Conservation (phyloP, 1,140 invertebrate genomes). For the Eriosoma lanigerum region DNA sequence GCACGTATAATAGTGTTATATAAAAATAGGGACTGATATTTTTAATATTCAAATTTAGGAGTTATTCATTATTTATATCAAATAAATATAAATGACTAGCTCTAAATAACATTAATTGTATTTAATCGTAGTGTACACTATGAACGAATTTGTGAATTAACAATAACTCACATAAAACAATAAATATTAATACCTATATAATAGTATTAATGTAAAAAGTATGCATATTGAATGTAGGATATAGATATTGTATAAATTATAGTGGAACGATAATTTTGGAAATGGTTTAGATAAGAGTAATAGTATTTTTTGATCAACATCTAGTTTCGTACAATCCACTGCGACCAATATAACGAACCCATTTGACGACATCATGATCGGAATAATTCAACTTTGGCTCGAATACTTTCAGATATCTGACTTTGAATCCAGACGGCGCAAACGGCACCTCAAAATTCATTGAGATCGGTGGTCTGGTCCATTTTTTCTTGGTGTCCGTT, state of each 20-base stretch:
- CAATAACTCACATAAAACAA: neutral
- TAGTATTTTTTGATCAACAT: constrained; percentile 69
- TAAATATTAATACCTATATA: constrained; percentile 19
- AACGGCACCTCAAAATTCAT: constrained; percentile 98
- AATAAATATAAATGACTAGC: constrained; percentile 27
- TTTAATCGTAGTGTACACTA: neutral
- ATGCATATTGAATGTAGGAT: too few relatives aligned
- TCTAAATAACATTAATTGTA: constrained; percentile 22
- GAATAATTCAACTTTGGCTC: constrained; percentile 99
- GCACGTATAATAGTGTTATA: neutral
- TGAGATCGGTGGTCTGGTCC: constrained; percentile 99
- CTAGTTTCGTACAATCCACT: constrained; percentile 99
- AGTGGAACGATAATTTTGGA: neutral
- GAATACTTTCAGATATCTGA: constrained; percentile 98
- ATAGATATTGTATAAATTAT: neutral
- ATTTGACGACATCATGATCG: constrained; percentile 99
- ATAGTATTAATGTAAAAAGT: too few relatives aligned
- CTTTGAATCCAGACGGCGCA: constrained; percentile 98
- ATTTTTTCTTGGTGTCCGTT: constrained; percentile 99
- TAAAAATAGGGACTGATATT: neutral
- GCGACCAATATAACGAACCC: constrained; percentile 99
- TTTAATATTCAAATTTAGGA: neutral
- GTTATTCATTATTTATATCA: constrained; percentile 1
- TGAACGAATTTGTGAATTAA: constrained; percentile 11
- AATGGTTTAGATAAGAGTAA: neutral